These are phyloP conservation scores for Corella eumyota DNA, from an alignment of 23 tunicate genomes.

Conservation along the genomic window DNA sequence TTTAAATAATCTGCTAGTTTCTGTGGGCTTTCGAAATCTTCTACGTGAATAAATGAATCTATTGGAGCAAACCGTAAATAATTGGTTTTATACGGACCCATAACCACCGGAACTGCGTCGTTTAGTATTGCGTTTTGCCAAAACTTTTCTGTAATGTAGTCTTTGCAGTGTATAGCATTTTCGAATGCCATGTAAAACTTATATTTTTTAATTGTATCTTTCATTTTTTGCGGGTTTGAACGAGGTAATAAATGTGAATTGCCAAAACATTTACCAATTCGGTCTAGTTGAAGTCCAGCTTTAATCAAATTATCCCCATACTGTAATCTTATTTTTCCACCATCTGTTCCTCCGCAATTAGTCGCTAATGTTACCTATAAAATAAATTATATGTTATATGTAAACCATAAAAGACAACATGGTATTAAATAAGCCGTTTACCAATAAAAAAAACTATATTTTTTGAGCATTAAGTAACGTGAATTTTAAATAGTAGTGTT, in stretches of 20 bases:
- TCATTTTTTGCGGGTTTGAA: background rate
- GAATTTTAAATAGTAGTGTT: too few relatives aligned
- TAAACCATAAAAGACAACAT: too few relatives aligned
- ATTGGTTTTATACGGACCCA: conserved; percentile 9
- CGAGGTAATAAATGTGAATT: background rate
- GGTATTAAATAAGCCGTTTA: too few relatives aligned
- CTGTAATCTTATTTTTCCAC: conserved; percentile 5
- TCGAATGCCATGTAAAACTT: conserved; percentile 44
- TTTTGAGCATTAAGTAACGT: too few relatives aligned
- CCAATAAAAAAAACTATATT: too few relatives aligned
- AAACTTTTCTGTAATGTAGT: conserved; percentile 28
- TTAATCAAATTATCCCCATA: conserved; percentile 7
- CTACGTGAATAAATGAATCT: conserved; percentile 17
- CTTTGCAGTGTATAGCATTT: conserved; percentile 16
- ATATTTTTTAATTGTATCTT: background rate
- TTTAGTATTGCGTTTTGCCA: conserved; percentile 6
- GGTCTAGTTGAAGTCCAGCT: conserved; percentile 20
- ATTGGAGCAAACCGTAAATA: conserved; percentile 12
- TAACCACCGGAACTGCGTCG: conserved; percentile 18
- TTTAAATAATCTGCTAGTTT: conserved; percentile 4
- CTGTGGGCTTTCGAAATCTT: conserved; percentile 12
- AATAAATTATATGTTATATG: too few relatives aligned
- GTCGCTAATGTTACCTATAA: conserved; percentile 3
- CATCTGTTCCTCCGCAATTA: conserved; percentile 10
- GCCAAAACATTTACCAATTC: conserved; percentile 19